Base-by-base conservation (phyloP, 2,888 invertebrate species). In the Ditula angustiorana region DNA sequence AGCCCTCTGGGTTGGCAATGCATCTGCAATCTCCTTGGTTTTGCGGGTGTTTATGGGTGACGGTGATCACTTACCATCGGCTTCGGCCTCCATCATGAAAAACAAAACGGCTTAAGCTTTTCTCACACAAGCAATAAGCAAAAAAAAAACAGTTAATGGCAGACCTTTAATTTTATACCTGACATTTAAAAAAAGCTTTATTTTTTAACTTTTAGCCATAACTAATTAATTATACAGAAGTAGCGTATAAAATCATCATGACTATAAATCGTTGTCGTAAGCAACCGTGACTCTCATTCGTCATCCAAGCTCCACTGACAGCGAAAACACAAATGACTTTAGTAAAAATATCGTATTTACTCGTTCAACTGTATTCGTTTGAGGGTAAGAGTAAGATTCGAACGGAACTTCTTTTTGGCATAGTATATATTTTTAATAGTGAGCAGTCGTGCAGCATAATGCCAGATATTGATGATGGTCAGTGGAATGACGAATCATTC, bases 401-500 rank as follows among this genome's bases (percentile, higher is more conserved):
- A 7, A n/a, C 21, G 19, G 33, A 28, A 33, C 11, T 4, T 1
- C 21, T 0, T 1, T 10, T 23, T 5, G 5, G 26, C 11, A 16
- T 41, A 19, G 16, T 23, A 16, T 23, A 16, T 30, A 11, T 57
- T 46, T 33, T 23, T 16, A 5, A 13, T 5, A 37, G 16, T 13
- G 30, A 1, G 3, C 5, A 37, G 37, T 37, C 37, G 37, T 16
- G 16, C 35, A 30, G 30, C 30, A 2, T 30, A 30, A 30, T 30
- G 13, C 33, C 16, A 26, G 61, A 53, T 62, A 50, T 57, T 57
- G 57, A 50, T 56, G 46, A 55, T 56, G 37, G 5, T 50, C 46
- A 44, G 47, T 5, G 8, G 24, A 28, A 49, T 63, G 62, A 63
- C 24, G 57, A 63, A 63, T 57, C 62, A 63, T 63, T 37, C 28